phyloP scores from a whole-genome alignment of 2,888 invertebrate genomes.

The Epinotia ramella region DNA sequence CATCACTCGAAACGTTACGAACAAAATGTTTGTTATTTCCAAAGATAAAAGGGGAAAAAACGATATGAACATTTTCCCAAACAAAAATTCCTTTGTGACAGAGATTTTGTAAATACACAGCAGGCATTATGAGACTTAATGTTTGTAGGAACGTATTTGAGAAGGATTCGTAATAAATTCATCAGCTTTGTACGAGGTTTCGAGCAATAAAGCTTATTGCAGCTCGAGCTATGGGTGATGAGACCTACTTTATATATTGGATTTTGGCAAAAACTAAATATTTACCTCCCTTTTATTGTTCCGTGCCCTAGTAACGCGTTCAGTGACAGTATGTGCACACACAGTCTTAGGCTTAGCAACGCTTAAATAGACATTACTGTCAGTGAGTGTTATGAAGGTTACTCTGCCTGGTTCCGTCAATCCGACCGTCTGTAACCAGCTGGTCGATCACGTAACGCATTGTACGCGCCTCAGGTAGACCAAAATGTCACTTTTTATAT shows the following conservation, averaged over 20 bases:
- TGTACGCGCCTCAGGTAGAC: too few relatives aligned
- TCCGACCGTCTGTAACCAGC: background rate
- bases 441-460: too few relatives aligned
- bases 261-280: background rate
- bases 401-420: background rate
- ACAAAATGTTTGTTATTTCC: constrained; percentile 42
- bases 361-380: too few relatives aligned
- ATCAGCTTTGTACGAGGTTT: constrained; percentile 20
- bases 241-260: constrained; percentile 13
- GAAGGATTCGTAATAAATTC: constrained; percentile 34
- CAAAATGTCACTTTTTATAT: too few relatives aligned
- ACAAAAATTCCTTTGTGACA: constrained; percentile 32
- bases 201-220: constrained; percentile 18
- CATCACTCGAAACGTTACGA: constrained; percentile 39
- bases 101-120: constrained; percentile 32
- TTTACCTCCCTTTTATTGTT: background rate
- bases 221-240: background rate
- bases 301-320: background rate
- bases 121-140: constrained; percentile 20
- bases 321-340: background rate
- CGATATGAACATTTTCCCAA: constrained; percentile 33
- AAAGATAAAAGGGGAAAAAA: constrained; percentile 42
- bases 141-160: constrained; percentile 32
- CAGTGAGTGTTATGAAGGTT: too few relatives aligned
- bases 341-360: too few relatives aligned